Conservation (phyloP, 2,113 vertebrate species). For the Arizona elegans region DNA sequence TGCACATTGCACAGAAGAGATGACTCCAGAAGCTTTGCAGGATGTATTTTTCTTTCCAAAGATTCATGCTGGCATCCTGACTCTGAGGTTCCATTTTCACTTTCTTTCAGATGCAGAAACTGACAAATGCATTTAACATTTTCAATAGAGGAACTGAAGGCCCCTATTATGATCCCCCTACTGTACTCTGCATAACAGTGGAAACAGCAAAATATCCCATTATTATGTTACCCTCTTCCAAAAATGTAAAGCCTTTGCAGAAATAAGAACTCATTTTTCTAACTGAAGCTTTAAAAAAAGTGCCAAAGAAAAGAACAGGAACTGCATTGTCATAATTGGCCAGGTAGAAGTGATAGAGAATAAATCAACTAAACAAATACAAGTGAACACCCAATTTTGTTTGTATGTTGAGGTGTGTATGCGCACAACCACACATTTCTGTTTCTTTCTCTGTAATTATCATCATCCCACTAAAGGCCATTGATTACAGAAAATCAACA, state of each 20-base stretch:
- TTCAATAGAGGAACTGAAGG: background rate
- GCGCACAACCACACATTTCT: background rate
- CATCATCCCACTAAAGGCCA: background rate
- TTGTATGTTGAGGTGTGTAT: background rate
- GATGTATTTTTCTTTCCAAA: background rate
- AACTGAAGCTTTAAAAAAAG: background rate
- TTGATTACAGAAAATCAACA: background rate
- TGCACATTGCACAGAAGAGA: background rate
- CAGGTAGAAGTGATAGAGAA: background rate
- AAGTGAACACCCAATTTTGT: background rate
- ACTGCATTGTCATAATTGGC: constrained; percentile 30
- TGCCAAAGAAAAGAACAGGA: background rate
- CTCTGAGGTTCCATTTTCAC: background rate
- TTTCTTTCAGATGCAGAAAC: background rate
- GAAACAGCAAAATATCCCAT: background rate
- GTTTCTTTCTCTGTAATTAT: background rate
- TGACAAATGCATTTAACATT: background rate
- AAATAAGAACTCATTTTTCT: background rate
- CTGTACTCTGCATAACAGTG: background rate
- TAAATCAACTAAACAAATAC: constrained; percentile 6
- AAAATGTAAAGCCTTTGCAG: constrained; percentile 2
- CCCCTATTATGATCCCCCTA: background rate
- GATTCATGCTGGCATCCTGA: background rate
- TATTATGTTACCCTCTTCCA: background rate
- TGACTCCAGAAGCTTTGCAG: background rate